Base-by-base conservation (phyloP, 2,888 invertebrate species). In the Nezara viridula region DNA sequence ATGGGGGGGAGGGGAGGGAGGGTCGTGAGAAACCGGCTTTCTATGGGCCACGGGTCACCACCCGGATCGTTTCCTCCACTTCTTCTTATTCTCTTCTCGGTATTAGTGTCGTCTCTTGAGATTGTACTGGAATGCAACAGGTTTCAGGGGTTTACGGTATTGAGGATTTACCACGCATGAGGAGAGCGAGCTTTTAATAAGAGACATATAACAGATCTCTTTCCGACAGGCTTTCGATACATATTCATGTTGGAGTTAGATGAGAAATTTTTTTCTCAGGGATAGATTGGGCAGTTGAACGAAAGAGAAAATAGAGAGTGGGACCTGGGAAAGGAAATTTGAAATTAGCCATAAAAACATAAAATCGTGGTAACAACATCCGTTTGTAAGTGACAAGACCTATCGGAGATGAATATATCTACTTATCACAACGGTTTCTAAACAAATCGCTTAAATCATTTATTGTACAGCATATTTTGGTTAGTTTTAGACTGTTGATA, bases 1-100 rank as follows among this genome's bases (percentile, higher is more conserved):
- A 19, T 14, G 50, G 86, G 52, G 40, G 86, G 60, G n/a, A 19
- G 50, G 19, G 19, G 19, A 19, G 50, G 50, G 86, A 49, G 40
- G 86, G 60, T 86, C 86, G 86, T 86, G 86, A 55, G 86, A 86
- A 77, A 86, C 86, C n/a, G 86, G 86, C 86, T 86, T 86, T 86
- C 86, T 86, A 86, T 10, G 50, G 55, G 55, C 86, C 55, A 86
- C 40, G 55, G 86, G 86, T 86, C 86, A 86, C 52, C 49, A 52
- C 49, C 81, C 81, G 81, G 81, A 81, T 81, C 44, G 81, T 44
- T n/a, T 81, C 81, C 81, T 81, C 44, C 24, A 47, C 81, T 81
- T 81, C 77, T 77, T 40, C 81, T n/a, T 60, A 60, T 60, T n/a
- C 44, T 81, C 81, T 81, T 81, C 81, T 44, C 12, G 81, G 44